Base-by-base conservation (phyloP, 2,888 invertebrate species). In the Sphinx pinastri region DNA sequence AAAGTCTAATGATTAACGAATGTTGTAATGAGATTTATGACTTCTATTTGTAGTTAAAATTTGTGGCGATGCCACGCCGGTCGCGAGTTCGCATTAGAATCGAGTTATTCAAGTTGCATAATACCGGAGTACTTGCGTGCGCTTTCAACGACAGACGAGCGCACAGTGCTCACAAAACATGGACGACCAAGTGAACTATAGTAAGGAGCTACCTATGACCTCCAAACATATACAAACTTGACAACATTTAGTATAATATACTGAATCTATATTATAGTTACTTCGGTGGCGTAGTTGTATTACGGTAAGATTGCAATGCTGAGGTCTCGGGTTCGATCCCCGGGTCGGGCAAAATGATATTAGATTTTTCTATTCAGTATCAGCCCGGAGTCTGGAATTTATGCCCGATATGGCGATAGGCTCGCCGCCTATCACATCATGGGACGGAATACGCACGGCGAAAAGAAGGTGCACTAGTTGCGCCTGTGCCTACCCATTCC, bases 1-100 rank as follows among this genome's bases (percentile, higher is more conserved):
- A 87, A 89, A 89, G 89, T 86, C 85, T 79, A 78, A 79, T 77
- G 87, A 88, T 85, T 88, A 84, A 86, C 81, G 77, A 86, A 86
- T 87, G 87, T 87, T 85, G 86, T 84, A 86, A 88, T 74, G 77
- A 78, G 72, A 63, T 75, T 82, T 86, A 85, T 83, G 81, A 78
- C 75, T 83, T 80, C 76, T 76, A 71, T 78, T 72, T 76, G 77
- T 78, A 75, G 80, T 79, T 82, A 77, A 79, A 83, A 77, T 80
- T 81, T 82, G 82, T 83, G 78, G 79, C 79, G 76, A 77, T 80
- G 80, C 76, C 77, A 77, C 80, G 80, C 76, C 77, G 80, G 76
- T 68, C 79, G 79, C 81, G 79, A 78, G 71, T 74, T 73, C 71
- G 57, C 71, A 13, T 71, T 74, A 71, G 73, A 68, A 72, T 73